These are phyloP conservation scores for Phortica magna DNA, from an alignment of 2,888 invertebrate genomes.

Conservation along the genomic window DNA sequence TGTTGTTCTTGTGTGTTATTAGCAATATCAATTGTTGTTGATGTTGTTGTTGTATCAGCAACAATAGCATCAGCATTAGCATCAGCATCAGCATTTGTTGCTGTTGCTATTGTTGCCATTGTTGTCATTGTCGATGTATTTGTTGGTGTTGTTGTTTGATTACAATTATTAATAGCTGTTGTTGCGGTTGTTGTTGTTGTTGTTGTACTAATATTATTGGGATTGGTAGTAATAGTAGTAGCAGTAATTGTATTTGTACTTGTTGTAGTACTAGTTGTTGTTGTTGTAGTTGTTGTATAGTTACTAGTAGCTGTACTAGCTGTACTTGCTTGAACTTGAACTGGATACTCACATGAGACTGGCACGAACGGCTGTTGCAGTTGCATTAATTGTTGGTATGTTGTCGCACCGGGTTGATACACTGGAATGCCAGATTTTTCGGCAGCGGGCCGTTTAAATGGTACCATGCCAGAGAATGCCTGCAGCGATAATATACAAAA, in stretches of 20 bases:
- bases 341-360: constrained; percentile 97
- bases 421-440: constrained; percentile 98
- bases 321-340: constrained; percentile 57
- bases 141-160: constrained; percentile 48
- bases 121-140: constrained; percentile 35
- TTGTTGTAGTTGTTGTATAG: constrained; percentile 50
- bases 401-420: constrained; percentile 94
- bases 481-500: constrained; percentile 76
- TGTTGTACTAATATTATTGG: constrained; percentile 51
- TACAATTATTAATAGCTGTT: constrained; percentile 43
- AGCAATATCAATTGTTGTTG: constrained; percentile 52
- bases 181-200: not conserved
- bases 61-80: constrained; percentile 35
- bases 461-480: constrained; percentile 97
- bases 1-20: constrained; percentile 49
- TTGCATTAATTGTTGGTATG: constrained; percentile 97
- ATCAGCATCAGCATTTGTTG: constrained; percentile 46
- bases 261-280: constrained; percentile 66
- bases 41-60: constrained; percentile 43
- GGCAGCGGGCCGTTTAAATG: constrained; percentile 96
- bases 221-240: constrained; percentile 63
- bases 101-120: constrained; percentile 55
- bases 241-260: constrained; percentile 55
- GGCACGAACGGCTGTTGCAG: constrained; percentile 96
- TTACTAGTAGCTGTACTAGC: constrained; percentile 15